Conservation (phyloP, 2,888 invertebrate genomes). For the Biston betularia region DNA sequence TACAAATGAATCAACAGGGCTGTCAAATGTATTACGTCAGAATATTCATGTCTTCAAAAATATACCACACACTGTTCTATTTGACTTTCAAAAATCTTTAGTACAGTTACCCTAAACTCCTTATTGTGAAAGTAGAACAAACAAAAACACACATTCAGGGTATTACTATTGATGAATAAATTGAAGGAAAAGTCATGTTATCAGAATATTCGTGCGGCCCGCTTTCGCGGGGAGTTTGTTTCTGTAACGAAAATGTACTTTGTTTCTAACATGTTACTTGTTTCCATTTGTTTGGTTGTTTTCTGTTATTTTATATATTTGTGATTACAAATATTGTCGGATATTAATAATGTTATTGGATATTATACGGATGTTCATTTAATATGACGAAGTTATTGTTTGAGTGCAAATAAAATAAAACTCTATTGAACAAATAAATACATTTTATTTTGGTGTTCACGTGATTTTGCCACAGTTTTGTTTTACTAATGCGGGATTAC, state of each 20-base stretch:
- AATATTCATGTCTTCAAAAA: no score
- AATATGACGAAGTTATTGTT: neutral
- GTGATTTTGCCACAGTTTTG: no score
- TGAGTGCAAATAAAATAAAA: neutral
- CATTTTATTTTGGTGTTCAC: no score
- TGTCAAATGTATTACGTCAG: no score
- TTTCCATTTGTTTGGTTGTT: slow-evolving; percentile 1
- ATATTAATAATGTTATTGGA: neutral
- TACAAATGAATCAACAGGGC: no score
- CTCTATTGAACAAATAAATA: no score
- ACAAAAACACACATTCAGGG: slow-evolving; percentile 1
- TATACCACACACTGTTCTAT: no score
- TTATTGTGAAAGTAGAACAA: neutral
- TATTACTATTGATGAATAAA: slow-evolving; percentile 15
- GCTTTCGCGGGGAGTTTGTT: slow-evolving; percentile 3
- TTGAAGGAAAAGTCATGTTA: neutral
- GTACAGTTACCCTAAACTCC: neutral
- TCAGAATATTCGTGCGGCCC: slow-evolving; percentile 13
- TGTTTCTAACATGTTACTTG: slow-evolving; percentile 3
- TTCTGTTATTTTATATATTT: neutral
- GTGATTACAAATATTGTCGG: neutral
- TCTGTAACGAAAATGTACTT: neutral
- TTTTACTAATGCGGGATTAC: no score
- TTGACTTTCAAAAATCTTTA: neutral
- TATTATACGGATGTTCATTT: neutral